Evolutionary conservation across 1,140 invertebrate genomes (phyloP).

Genomic region (Harpegnathos saltator): DNA sequence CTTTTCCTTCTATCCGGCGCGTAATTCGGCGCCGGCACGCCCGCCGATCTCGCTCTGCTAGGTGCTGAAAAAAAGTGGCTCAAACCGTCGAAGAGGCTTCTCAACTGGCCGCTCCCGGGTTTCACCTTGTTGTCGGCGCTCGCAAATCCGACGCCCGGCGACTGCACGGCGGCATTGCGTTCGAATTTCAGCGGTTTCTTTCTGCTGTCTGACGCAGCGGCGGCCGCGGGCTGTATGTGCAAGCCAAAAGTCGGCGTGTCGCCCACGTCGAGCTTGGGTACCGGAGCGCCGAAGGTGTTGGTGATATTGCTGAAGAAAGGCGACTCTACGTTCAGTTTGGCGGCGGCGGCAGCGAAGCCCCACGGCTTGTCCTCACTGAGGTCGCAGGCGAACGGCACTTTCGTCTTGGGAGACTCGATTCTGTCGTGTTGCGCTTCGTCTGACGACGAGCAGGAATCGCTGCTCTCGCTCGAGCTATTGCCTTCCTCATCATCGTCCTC

Average conservation of each 20-base stretch:
- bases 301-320: slow-evolving; percentile 82
- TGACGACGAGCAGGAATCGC: slow-evolving; percentile 75
- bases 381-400: slow-evolving; percentile 81
- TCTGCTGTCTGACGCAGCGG: slow-evolving; percentile 58
- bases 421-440: slow-evolving; percentile 72
- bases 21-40: slow-evolving; percentile 86
- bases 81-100: slow-evolving; percentile 93
- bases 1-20: slow-evolving; percentile 85
- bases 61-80: slow-evolving; percentile 93
- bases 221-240: slow-evolving; percentile 76
- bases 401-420: slow-evolving; percentile 86
- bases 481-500: slow-evolving; percentile 75
- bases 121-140: slow-evolving; percentile 79
- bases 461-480: slow-evolving; percentile 83
- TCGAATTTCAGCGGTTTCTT: slow-evolving; percentile 62
- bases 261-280: slow-evolving; percentile 81
- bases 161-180: slow-evolving; percentile 2
- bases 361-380: slow-evolving; percentile 88
- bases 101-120: slow-evolving; percentile 89
- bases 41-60: slow-evolving; percentile 85
- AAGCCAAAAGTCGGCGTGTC: slow-evolving; percentile 80
- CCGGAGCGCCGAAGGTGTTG: slow-evolving; percentile 78
- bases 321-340: slow-evolving; percentile 81
- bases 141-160: not conserved
- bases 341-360: slow-evolving; percentile 92